These are phyloP conservation scores for Myotis daubentonii DNA, from an alignment of 2,797 vertebrate species.

Conservation along the genomic window DNA sequence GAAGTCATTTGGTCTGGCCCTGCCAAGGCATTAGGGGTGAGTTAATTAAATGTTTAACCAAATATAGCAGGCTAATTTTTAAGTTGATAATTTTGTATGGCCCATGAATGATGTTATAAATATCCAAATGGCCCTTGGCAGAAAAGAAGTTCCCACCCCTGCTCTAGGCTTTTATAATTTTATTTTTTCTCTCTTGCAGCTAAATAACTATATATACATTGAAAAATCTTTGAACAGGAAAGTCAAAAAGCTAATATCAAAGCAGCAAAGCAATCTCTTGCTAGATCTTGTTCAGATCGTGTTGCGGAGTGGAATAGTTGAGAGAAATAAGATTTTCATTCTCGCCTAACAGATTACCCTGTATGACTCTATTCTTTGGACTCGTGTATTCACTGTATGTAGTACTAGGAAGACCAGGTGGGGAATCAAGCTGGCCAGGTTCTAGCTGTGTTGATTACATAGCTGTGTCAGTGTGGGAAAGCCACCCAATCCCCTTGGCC, in stretches of 20 bases:
- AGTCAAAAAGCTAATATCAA: slow-evolving; percentile 32
- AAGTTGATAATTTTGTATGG: too few species aligned
- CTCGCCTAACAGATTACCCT: not conserved
- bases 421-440: not conserved
- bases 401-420: not conserved
- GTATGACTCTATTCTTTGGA: slow-evolving; percentile 5
- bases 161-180: slow-evolving; percentile 17
- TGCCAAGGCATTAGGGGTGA: too few species aligned
- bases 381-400: not conserved
- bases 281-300: slow-evolving; percentile 48
- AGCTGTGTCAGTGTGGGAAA: slow-evolving; percentile 14
- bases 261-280: slow-evolving; percentile 8
- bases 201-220: slow-evolving; percentile 27
- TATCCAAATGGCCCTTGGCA: too few species aligned
- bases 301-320: not conserved
- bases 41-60: too few species aligned
- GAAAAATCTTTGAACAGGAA: slow-evolving; percentile 19
- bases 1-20: too few species aligned
- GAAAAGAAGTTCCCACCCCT: not conserved
- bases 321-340: slow-evolving; percentile 44
- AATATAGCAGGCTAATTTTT: too few species aligned
- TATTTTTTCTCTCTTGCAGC: not conserved
- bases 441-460: not conserved
- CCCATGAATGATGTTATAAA: too few species aligned
- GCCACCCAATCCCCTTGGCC: not conserved